Evolutionary conservation across 2,888 invertebrate genomes (phyloP), one percentile per base, ranked within the genome.

Genomic region (Eretmocerus hayati): DNA sequence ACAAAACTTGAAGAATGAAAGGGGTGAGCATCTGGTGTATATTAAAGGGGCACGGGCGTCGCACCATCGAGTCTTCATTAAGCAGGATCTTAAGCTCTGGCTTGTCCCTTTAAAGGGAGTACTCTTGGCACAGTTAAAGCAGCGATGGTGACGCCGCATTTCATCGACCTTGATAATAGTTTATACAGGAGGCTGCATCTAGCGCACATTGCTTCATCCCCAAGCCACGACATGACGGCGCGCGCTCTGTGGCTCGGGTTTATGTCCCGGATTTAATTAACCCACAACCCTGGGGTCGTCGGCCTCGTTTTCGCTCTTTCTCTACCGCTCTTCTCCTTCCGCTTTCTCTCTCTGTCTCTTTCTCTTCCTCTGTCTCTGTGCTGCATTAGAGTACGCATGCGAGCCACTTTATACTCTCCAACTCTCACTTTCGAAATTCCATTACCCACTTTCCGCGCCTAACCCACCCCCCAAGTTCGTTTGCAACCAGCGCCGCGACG

Each of bases 251-350:
- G 59, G 60, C 56, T 56, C 58, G 60, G 58, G 59, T 64, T 67
- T 66, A 66, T 66, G 65, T 63, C 59, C 63, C 61, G 63, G 66
- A 67, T 67, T 67, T 65, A 67, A 67, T 67, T 67, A 66, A 66
- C 66, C 66, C 59, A 63, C 59, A 63, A 62, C 60, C 63, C 60
- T 57, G 55, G 56, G 56, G 53, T 44, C 55, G 55, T 51, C 59
- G 56, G 47, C 49, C 54, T 48, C 54, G 41, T 41, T 38, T 50
- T 57, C 54, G 46, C 37, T 37, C 32, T 37, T 31, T 44, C 32
- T 22, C 43, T 33, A 18, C 19, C 23, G 41, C 43, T 18, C 26
- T 45, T 32, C 19, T 23, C 38, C 19, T 13, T 19, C 18, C 19
- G 18, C 40, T 8, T 32, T 13, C 22, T 18, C 40, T n/a, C 35